Base-by-base conservation (phyloP, 2,888 invertebrate genomes). In the Ferdinandea cuprea region DNA sequence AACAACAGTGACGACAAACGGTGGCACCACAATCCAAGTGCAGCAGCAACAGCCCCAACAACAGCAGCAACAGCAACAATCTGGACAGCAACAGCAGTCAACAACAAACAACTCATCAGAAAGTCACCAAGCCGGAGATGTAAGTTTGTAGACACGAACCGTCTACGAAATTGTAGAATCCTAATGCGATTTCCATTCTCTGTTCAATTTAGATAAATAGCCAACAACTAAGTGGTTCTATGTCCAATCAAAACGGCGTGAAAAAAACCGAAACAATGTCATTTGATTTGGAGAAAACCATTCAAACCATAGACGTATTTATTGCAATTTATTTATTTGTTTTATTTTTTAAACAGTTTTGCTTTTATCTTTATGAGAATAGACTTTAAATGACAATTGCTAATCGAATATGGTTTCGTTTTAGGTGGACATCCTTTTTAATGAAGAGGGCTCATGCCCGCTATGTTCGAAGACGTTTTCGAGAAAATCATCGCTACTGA, bases 391-490 rank as follows among this genome's bases (percentile, higher is more conserved):
- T 25, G 32, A 21, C 52, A 30, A 35, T 3, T 9, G 17, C 44
- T 71, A 50, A 61, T 25, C n/a, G 7, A 11, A 2, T 50, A 32
- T 11, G 35, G 19, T 40, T 66, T 15, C 46, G 28, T 44, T 68
- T 66, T 86, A 91, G 91, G 90, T 91, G 86, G 91, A 91, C 87
- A 87, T 91, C 69, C 87, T 91, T 85, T 90, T 91, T 80, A 91
- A 91, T 85, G 91, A 91, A 86, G 91, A 91, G 87, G 91, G 91
- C 85, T 89, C 91, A 15, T 91, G 91, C 86, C 91, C 91, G 68
- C 88, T 91, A 63, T 91, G 91, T 87, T 90, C 90, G 85, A 91
- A 91, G 86, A 90, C 91, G 61, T 91, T 91, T 87, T 91, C 91
- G 66, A 88, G 91, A 30, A 91, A 91, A 86, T 90, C 91, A 69